These are phyloP conservation scores for Fabriciana adippe DNA, from an alignment of 2,888 invertebrate species.

Conservation along the genomic window DNA sequence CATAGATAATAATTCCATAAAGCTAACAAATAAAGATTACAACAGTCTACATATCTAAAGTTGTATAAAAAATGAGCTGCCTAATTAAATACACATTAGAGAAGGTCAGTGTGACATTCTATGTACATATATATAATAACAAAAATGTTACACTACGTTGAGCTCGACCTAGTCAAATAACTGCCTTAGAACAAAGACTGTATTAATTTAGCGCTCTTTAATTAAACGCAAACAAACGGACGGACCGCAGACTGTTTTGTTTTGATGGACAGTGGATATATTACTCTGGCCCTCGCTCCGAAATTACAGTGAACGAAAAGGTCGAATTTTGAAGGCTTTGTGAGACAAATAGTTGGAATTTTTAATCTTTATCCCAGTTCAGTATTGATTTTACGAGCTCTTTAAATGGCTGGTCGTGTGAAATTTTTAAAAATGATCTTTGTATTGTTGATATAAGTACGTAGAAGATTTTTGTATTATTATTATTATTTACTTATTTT, in stretches of 20 bases:
- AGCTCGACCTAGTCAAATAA: slow-evolving; percentile 2
- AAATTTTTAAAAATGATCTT: too few species aligned
- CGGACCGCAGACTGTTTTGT: slow-evolving; percentile 22
- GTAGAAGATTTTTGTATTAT: too few species aligned
- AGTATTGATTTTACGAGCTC: slow-evolving; percentile 8
- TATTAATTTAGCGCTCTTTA: slow-evolving; percentile 31
- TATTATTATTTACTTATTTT: too few species aligned
- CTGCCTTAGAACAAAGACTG: slow-evolving; percentile 22
- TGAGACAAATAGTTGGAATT: slow-evolving; percentile 18
- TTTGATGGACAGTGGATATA: slow-evolving; percentile 23
- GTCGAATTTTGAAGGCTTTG: slow-evolving; percentile 10
- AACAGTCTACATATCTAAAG: too few species aligned
- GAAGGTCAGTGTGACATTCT: slow-evolving; percentile 1
- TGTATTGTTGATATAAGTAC: too few species aligned
- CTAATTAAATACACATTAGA: not conserved
- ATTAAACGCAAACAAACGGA: slow-evolving; percentile 31
- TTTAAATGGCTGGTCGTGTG: not conserved
- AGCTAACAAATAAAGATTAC: too few species aligned
- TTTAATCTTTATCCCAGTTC: slow-evolving; percentile 14
- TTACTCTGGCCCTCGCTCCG: slow-evolving; percentile 18
- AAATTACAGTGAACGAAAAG: slow-evolving; percentile 26
- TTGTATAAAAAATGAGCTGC: too few species aligned
- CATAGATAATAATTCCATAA: too few species aligned
- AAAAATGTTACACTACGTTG: not conserved
- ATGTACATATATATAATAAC: too few species aligned